These are phyloP conservation scores for Tipula lateralis DNA, from an alignment of 2,888 invertebrate genomes.

Conservation along the genomic window DNA sequence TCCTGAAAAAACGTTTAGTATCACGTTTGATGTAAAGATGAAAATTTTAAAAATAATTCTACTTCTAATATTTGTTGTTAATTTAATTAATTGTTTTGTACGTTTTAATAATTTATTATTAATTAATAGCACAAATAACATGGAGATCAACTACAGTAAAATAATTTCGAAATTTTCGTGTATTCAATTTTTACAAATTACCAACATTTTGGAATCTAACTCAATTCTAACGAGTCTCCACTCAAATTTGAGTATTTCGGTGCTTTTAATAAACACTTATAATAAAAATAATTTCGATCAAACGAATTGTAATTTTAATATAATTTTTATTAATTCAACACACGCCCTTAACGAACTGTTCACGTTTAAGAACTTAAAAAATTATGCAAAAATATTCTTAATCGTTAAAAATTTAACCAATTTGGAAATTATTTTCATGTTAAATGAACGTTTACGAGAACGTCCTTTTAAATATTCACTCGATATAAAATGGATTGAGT, in stretches of 20 bases:
- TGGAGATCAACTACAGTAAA: neutral
- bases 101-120: neutral
- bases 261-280: neutral
- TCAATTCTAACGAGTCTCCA: neutral
- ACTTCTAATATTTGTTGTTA: neutral
- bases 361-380: neutral
- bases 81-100: neutral
- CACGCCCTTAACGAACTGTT: neutral
- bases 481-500: neutral
- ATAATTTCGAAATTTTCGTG: neutral
- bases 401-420: neutral
- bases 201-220: neutral
- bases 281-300: neutral
- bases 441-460: neutral
- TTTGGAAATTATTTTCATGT: neutral
- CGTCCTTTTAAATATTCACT: neutral
- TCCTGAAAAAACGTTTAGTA: neutral
- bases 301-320: neutral
- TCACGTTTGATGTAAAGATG: neutral
- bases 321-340: neutral
- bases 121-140: neutral
- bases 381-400: neutral
- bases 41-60: neutral
- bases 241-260: neutral
- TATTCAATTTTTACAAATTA: neutral